Base-by-base conservation (phyloP, 2,888 invertebrate genomes). In the Piscicola geometra region DNA sequence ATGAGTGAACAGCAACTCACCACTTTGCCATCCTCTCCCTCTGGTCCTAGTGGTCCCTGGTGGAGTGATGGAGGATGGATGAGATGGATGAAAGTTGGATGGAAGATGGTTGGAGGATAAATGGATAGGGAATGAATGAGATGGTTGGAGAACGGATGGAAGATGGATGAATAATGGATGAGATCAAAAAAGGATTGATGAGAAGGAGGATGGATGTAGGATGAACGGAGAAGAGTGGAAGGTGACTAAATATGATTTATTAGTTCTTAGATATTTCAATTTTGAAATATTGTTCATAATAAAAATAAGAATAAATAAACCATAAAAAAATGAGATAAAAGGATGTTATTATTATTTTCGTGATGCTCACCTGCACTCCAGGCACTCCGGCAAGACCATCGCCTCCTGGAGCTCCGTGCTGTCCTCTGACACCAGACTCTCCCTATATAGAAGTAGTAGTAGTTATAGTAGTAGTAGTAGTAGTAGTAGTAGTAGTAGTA, bases 381-480 rank as follows among this genome's bases (percentile, higher is more conserved):
- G 73, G 64, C 1, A 60, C 60, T 73, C 73, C 73, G 15, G 64
- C 2, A 18, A 36, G 73, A 64, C 73, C 73, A 64, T 73, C 73
- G 18, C 21, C 21, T 64, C 73, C 73, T 25, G 73, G 36, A 36
- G 25, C 28, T 60, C 73, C 73, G 33, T 1, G 32, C 33, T 30
- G 60, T 33, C 73, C 73, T 64, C 73, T 73, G 28, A 56, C 18
- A 35, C 73, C 73, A 3, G 50, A 56, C 60, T 73, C 73, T 56
- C 73, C 73, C 73, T 73, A n/a, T n/a, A n/a, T n/a, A n/a, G n/a
- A n/a, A n/a, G n/a, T 56, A 18, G 9, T 25, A 56, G 9, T 56
- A 25, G 76, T 70, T 18, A 75, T 75, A 35, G 78, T 77, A 66
- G 76, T 70, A 21, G 72, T 52, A 56, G 75, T 56, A 72, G 30